Evolutionary conservation across 2,113 vertebrate species (phyloP).

Genomic region (Grammomys dolichurus): DNA sequence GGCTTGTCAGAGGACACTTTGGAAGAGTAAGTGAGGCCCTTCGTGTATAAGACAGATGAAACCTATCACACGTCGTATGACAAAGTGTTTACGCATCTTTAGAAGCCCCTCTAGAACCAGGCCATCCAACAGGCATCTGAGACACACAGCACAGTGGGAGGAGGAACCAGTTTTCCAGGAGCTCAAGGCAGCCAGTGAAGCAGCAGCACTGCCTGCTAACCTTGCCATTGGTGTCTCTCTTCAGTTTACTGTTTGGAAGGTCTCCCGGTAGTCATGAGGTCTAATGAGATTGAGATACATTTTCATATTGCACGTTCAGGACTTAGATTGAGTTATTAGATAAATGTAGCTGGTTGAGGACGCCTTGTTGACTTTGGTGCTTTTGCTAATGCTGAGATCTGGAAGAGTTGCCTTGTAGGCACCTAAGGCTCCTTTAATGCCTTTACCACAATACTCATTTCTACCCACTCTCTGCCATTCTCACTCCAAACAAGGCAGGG

Average conservation of each 20-base stretch:
- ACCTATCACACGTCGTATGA: background rate
- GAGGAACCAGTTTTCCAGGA: background rate
- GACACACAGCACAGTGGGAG: background rate
- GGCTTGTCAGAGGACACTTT: conserved; percentile 3
- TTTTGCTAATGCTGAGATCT: background rate
- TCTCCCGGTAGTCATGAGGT: background rate
- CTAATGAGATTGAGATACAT: background rate
- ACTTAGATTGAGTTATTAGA: conserved; percentile 39
- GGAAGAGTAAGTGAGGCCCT: background rate
- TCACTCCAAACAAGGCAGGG: background rate
- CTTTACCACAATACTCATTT: background rate
- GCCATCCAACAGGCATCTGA: background rate
- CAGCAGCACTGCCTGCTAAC: background rate
- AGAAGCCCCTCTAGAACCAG: background rate
- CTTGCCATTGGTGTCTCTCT: background rate
- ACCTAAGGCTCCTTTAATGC: background rate
- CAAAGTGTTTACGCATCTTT: background rate
- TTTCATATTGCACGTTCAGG: conserved; percentile 1
- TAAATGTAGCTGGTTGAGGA: background rate
- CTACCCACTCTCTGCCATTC: background rate
- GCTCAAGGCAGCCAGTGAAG: background rate
- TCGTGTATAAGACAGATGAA: background rate
- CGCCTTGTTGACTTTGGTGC: background rate
- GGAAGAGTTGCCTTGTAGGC: background rate
- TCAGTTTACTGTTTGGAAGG: background rate